A percentile compares a stretch with the other conserved stretches of the same genome.
Evolutionary conservation across 2,888 invertebrate species (phyloP).

Genomic region (Eilema griseolum): DNA sequence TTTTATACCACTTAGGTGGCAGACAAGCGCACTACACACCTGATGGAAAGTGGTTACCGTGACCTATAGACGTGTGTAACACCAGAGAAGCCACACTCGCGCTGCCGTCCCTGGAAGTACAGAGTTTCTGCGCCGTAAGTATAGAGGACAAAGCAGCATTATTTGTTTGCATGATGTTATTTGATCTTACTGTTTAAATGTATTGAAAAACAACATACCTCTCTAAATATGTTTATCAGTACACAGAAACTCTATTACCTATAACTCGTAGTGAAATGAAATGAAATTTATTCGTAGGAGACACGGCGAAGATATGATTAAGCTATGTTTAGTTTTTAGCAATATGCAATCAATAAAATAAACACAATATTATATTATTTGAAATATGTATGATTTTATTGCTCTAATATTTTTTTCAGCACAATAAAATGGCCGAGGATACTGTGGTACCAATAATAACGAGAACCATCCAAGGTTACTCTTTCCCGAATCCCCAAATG

Average conservation of each 20-base stretch:
- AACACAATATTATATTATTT: neutral
- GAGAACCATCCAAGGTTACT: slow-evolving; percentile 42
- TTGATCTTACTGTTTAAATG: neutral
- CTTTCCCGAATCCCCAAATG: slow-evolving; percentile 2
- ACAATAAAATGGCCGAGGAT: slow-evolving; percentile 45
- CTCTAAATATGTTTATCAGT: neutral
- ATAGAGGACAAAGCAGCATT: too few species aligned
- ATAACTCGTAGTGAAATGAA: too few species aligned
- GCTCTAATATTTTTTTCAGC: slow-evolving; percentile 20
- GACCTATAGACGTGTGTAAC: too few species aligned
- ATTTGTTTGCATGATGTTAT: neutral
- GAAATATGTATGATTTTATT: neutral
- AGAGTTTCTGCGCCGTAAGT: too few species aligned
- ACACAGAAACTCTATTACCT: neutral
- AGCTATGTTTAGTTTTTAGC: neutral
- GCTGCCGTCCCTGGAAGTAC: too few species aligned
- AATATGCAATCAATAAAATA: neutral
- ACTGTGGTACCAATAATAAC: slow-evolving; percentile 43
- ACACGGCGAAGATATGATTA: too few species aligned
- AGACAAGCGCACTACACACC: too few species aligned
- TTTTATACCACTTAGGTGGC: too few species aligned
- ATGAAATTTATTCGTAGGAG: too few species aligned
- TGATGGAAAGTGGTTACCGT: too few species aligned
- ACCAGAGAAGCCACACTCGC: too few species aligned
- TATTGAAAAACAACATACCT: neutral